Percentiles rank a stretch among this genome's conserved stretches.
These are phyloP conservation scores for Hystrix brachyura DNA, from an alignment of 2,113 vertebrate genomes.

Conservation along the genomic window DNA sequence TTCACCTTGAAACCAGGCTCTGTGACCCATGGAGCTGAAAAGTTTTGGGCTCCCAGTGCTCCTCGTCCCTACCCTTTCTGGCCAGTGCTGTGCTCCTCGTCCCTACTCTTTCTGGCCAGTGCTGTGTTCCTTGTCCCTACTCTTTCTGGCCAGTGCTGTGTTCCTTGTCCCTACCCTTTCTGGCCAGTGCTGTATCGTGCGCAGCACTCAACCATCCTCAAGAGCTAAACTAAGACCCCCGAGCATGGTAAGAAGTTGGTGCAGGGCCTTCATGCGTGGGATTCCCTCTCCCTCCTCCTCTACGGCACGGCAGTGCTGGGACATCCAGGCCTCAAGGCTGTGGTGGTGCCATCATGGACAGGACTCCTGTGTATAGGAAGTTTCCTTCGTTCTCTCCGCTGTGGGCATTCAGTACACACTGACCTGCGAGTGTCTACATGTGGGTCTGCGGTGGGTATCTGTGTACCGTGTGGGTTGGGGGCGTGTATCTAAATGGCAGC, in stretches of 20 bases:
- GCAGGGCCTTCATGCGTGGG: background rate
- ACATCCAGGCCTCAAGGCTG: background rate
- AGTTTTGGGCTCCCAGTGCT: background rate
- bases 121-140: background rate
- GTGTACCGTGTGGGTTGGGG: background rate
- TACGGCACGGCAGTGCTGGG: too few relatives aligned
- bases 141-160: background rate
- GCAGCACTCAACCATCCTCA: background rate
- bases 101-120: too few relatives aligned
- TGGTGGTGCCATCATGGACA: background rate
- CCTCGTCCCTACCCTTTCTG: background rate
- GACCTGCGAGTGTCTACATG: background rate
- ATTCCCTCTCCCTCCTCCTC: background rate
- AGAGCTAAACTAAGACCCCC: background rate
- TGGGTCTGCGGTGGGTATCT: background rate
- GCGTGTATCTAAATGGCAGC: background rate
- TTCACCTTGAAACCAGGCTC: background rate
- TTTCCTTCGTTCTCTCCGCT: background rate
- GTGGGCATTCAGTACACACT: background rate
- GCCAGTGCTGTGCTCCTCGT: background rate
- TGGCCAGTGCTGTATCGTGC: fast-evolving
- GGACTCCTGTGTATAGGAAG: background rate
- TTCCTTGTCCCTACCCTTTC: background rate
- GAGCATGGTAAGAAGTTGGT: background rate
- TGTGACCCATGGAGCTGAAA: background rate